A percentile compares a stretch with the other conserved stretches of the same genome.
Conservation (phyloP, 2,113 vertebrate genomes). For the Numida meleagris region DNA sequence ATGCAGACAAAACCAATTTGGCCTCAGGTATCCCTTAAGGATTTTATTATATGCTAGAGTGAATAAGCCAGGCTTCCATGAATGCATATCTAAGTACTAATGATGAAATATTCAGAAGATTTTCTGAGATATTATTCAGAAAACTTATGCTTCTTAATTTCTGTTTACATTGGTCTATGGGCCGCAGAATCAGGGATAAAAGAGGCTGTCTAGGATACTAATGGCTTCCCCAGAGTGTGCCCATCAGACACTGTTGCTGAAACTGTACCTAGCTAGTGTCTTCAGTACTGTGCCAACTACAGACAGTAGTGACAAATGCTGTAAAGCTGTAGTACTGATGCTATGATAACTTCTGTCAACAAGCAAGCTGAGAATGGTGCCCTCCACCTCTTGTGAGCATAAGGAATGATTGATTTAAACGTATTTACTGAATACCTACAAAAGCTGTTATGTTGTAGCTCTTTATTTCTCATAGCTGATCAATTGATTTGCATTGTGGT, state of each 20-base stretch:
- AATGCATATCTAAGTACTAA: slow-evolving; percentile 4
- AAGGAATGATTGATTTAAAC: neutral
- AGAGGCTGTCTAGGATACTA: neutral
- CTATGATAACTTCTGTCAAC: neutral
- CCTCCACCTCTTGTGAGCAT: neutral
- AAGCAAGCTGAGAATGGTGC: neutral
- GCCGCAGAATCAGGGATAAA: neutral
- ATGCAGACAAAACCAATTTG: slow-evolving; percentile 60
- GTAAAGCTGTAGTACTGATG: neutral
- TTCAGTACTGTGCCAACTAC: neutral
- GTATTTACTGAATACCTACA: neutral
- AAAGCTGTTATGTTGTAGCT: neutral
- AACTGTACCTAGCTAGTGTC: neutral
- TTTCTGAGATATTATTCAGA: neutral
- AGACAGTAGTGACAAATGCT: neutral
- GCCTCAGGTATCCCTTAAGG: slow-evolving; percentile 27
- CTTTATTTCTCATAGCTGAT: neutral
- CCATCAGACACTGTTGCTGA: neutral
- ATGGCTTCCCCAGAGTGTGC: neutral
- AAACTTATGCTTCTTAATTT: neutral
- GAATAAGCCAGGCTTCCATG: neutral
- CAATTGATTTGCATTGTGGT: neutral
- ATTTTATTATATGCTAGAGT: neutral
- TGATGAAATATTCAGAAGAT: slow-evolving; percentile 46
- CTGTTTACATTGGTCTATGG: neutral